phyloP scores from a whole-genome alignment of 1,140 invertebrate genomes.

The Whitmania pigra region DNA sequence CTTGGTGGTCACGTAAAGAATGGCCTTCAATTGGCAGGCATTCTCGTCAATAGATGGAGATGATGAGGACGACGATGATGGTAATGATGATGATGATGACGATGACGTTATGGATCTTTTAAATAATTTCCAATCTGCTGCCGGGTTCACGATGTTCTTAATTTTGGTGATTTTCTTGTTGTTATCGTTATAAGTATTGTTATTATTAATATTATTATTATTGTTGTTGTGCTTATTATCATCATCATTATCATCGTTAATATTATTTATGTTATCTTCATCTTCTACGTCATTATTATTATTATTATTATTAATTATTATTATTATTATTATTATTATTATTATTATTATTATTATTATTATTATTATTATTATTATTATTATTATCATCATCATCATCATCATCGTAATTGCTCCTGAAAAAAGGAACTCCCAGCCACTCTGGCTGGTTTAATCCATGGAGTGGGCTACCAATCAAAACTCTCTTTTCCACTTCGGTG shows the following conservation, averaged over 20 bases:
- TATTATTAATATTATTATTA: not conserved
- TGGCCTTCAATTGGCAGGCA: slow-evolving; percentile 2
- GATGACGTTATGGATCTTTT: not conserved
- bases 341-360: not conserved
- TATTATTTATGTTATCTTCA: not conserved
- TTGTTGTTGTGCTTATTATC: not conserved
- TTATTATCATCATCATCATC: not conserved
- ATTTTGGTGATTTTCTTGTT: not conserved
- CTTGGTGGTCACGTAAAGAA: not conserved
- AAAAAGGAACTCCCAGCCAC: too few relatives aligned
- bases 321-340: not conserved
- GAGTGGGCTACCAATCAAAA: too few relatives aligned
- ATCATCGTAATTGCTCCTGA: not conserved
- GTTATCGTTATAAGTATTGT: not conserved
- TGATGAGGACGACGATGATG: not conserved
- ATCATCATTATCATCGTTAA: not conserved
- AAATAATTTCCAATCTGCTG: not conserved
- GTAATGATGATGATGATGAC: not conserved
- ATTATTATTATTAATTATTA: slow-evolving; percentile 3
- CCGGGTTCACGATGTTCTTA: not conserved
- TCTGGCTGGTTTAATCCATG: too few relatives aligned
- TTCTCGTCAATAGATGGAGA: not conserved
- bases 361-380: not conserved
- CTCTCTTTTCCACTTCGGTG: too few relatives aligned
- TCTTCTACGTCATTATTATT: too few relatives aligned